A percentile compares a stretch with the other conserved stretches of the same genome.
Evolutionary conservation across 1,140 invertebrate genomes (phyloP).

Genomic region (Lucilia sericata): DNA sequence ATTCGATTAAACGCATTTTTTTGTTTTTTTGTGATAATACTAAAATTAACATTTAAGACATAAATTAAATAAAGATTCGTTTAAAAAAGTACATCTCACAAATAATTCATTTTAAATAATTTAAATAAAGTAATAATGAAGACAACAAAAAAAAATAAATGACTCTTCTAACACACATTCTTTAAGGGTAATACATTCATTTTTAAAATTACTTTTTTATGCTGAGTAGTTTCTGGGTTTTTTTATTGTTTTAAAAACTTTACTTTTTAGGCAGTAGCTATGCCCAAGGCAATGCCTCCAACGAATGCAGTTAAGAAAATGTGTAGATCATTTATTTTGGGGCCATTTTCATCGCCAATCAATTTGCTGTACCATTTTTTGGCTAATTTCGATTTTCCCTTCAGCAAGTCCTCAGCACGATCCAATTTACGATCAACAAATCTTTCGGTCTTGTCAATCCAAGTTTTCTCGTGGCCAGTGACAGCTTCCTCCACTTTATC

Average conservation of each 20-base stretch:
- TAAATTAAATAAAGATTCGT: constrained; percentile 19
- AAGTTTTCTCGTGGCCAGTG: constrained; percentile 77
- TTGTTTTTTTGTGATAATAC: constrained; percentile 1
- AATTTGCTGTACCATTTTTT: constrained; percentile 79
- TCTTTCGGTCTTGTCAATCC: constrained; percentile 84
- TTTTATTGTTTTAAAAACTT: neutral
- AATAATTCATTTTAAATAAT: neutral
- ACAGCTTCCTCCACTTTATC: constrained; percentile 84
- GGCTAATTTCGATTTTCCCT: constrained; percentile 75
- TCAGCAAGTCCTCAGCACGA: constrained; percentile 79
- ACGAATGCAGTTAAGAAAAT: constrained; percentile 81
- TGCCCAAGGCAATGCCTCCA: constrained; percentile 78
- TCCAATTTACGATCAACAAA: constrained; percentile 83
- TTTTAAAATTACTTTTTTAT: neutral
- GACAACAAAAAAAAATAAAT: constrained; percentile 10
- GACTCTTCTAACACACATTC: constrained; percentile 20
- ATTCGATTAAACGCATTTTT: constrained; percentile 36
- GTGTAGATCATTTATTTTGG: constrained; percentile 78
- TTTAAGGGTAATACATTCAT: neutral
- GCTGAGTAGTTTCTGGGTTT: neutral
- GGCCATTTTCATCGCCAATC: constrained; percentile 74
- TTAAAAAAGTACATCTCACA: constrained; percentile 23
- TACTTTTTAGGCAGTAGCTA: constrained; percentile 63
- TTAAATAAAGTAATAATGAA: neutral
- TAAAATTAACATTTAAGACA: constrained; percentile 31